Conservation (phyloP, 2,797 vertebrate genomes). For the Platalea minor region DNA sequence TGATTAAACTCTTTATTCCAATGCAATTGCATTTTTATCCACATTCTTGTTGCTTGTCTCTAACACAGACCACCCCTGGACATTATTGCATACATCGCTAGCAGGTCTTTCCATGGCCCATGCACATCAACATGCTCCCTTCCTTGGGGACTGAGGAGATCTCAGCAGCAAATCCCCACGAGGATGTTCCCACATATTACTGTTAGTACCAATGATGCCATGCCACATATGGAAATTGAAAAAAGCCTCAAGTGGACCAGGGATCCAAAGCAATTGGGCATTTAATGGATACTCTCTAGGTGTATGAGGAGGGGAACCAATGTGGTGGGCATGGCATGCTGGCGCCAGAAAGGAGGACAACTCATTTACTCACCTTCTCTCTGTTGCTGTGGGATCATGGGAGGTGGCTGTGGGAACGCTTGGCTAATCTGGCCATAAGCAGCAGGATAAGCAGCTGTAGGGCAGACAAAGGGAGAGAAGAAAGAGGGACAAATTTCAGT, state of each 20-base stretch:
- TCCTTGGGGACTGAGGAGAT: background rate
- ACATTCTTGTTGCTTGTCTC: background rate
- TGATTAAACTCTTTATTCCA: background rate
- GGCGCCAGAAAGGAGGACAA: background rate
- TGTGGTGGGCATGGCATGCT: background rate
- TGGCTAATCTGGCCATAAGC: constrained; percentile 99
- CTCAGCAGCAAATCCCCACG: background rate
- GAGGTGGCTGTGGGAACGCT: constrained; percentile 97
- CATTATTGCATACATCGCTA: fast-evolving
- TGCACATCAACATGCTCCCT: background rate
- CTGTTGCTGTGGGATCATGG: constrained; percentile 98
- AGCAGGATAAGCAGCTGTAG: constrained; percentile 95
- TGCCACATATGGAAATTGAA: background rate
- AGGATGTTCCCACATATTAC: background rate
- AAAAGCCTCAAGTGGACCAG: too few species aligned
- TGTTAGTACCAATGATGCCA: fast-evolving
- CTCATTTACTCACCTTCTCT: constrained; percentile 90
- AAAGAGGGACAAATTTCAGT: constrained; percentile 63
- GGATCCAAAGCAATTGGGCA: background rate
- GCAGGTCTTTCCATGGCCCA: background rate
- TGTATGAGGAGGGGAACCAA: background rate
- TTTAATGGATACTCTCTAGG: background rate
- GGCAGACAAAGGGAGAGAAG: background rate
- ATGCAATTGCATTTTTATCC: background rate
- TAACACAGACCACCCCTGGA: background rate